Conservation (phyloP, 1,140 invertebrate species). For the Coboldia fuscipes region DNA sequence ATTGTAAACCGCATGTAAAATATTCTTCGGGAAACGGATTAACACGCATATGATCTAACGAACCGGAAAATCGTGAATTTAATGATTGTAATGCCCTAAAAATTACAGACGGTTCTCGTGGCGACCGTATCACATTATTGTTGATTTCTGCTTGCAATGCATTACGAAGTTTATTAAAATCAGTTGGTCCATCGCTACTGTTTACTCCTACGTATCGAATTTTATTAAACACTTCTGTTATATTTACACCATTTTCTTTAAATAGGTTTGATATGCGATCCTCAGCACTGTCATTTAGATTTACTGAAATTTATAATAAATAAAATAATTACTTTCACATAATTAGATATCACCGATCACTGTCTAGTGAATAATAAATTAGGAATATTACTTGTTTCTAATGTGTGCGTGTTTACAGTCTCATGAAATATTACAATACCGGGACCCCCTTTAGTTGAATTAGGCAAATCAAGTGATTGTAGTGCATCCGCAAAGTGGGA, state of each 20-base stretch:
- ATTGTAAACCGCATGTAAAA: slow-evolving; percentile 52
- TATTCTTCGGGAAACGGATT: slow-evolving; percentile 59
- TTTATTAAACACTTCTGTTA: no score
- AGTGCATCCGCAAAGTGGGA: slow-evolving; percentile 49
- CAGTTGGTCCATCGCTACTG: slow-evolving; percentile 23
- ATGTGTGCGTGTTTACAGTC: slow-evolving; percentile 39
- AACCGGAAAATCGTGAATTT: slow-evolving; percentile 56
- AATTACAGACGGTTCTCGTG: slow-evolving; percentile 38
- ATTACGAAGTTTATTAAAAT: slow-evolving; percentile 28
- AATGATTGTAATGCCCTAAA: slow-evolving; percentile 37
- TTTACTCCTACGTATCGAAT: slow-evolving; percentile 15
- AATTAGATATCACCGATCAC: no score
- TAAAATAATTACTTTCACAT: no score
- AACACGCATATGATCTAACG: slow-evolving; percentile 34
- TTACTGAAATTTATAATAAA: no score
- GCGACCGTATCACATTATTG: slow-evolving; percentile 43
- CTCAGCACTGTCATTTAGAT: no score
- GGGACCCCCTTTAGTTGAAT: slow-evolving; percentile 36
- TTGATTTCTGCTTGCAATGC: slow-evolving; percentile 33
- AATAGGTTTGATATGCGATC: no score
- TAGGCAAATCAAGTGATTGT: slow-evolving; percentile 25
- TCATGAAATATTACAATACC: slow-evolving; percentile 65
- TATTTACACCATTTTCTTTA: no score
- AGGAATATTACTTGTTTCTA: slow-evolving; percentile 11
- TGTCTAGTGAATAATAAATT: no score